phyloP scores from a whole-genome alignment of 2,797 vertebrate species.

The Enteromius trimaculatus region DNA sequence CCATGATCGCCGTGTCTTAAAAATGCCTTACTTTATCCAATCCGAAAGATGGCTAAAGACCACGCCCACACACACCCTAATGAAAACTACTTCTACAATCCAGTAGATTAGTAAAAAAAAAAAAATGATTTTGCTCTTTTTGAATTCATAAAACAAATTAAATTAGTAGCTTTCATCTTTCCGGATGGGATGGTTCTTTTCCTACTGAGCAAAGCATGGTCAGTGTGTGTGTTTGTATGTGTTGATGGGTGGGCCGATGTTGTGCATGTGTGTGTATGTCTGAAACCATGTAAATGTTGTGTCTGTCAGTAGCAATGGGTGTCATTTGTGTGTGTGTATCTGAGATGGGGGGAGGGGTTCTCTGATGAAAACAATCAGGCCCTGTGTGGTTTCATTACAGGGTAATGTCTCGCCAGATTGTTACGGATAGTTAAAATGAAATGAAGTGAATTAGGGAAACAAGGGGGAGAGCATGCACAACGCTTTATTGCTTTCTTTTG shows the following conservation, averaged over 20 bases:
- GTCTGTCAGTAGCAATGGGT: conserved; percentile 30
- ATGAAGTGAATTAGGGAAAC: conserved; percentile 82
- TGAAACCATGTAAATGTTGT: conserved; percentile 23
- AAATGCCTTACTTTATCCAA: conserved; percentile 31
- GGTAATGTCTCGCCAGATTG: conserved; percentile 81
- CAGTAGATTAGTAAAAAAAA: background rate
- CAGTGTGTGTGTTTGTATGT: conserved; percentile 14
- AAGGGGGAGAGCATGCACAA: conserved; percentile 74
- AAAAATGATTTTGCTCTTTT: background rate
- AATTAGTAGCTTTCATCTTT: background rate
- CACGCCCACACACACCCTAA: conserved; percentile 18
- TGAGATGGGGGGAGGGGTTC: conserved; percentile 43
- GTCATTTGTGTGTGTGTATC: conserved; percentile 41
- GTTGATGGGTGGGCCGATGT: conserved; percentile 1
- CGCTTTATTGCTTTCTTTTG: conserved; percentile 80
- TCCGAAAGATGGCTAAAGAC: conserved; percentile 23
- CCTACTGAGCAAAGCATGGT: background rate
- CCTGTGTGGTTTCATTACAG: conserved; percentile 77
- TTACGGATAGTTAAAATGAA: conserved; percentile 83
- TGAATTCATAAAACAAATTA: background rate
- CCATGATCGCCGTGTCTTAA: conserved; percentile 30
- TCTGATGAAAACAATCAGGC: conserved; percentile 73
- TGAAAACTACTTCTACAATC: conserved; percentile 25
- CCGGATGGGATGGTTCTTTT: background rate
- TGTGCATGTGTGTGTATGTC: conserved; percentile 29